Evolutionary conservation across 2,113 vertebrate genomes (phyloP), one percentile per base, ranked within the genome.

Genomic region (Drymodes brunneopygia): DNA sequence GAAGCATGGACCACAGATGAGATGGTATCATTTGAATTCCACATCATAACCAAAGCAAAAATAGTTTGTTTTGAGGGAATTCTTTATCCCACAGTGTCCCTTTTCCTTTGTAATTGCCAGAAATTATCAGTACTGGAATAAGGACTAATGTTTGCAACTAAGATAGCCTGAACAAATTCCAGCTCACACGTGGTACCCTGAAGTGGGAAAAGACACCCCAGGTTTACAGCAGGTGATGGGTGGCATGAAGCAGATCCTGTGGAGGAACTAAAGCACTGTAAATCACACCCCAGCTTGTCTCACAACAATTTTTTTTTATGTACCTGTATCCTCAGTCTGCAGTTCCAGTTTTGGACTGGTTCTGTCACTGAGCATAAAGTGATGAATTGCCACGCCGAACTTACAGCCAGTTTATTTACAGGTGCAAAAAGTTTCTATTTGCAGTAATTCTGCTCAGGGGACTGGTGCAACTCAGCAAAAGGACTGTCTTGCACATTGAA

Each of bases 151-250:
- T 54, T 50, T 66, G 38, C 42, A 64, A 0, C 51, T 29, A 24
- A 5, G 0, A 0, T 9, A 21, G 11, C 9, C 50, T 70, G 72
- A 60, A 36, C 6, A 22, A 54, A 16, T 53, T 7, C 10, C n/a
- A 51, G 35, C 25, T 18, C 10, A 23, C 3, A 0, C 2, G 0
- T 15, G 36, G 33, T 12, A 40, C 47, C 50, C 72, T 38, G 25
- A 5, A 33, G 56, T 17, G 51, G 42, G 48, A 7, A 40, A 4
- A 54, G 42, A 11, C 45, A 73, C 6, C 70, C 9, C 65, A 44
- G 73, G 16, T 47, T 74, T 35, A 5, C 40, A n/a, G 67, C 7
- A 4, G 57, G 57, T 58, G 66, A 36, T 48, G 24, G 31, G 28
- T 24, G n/a, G 20, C 56, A 6, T 27, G 13, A 61, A 25, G 38